A percentile compares a stretch with the other conserved stretches of the same genome.
Conservation (phyloP, 2,113 vertebrate genomes). For the Peromyscus californicus region DNA sequence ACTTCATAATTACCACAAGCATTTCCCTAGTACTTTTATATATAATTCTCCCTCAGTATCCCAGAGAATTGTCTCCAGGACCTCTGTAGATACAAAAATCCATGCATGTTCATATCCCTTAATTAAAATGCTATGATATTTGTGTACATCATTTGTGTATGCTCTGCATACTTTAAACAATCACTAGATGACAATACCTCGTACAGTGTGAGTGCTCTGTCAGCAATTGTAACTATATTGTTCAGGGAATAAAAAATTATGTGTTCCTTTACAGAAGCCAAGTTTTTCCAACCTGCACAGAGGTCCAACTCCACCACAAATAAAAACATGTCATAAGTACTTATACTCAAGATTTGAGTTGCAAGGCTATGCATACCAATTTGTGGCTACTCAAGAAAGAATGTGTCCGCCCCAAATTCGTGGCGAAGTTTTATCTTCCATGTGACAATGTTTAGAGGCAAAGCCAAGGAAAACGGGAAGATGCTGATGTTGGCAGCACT, state of each 20-base stretch:
- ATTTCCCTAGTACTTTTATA: neutral
- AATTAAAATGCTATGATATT: neutral
- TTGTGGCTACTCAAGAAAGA: neutral
- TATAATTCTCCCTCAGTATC: neutral
- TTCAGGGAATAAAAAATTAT: neutral
- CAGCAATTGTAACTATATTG: neutral
- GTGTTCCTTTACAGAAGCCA: neutral
- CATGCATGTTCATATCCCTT: neutral
- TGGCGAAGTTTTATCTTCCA: neutral
- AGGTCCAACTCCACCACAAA: neutral
- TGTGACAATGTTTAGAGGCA: neutral
- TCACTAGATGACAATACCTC: neutral
- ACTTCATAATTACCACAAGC: slow-evolving; percentile 8
- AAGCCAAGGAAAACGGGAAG: slow-evolving; percentile 67
- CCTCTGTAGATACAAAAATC: neutral
- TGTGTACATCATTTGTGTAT: neutral
- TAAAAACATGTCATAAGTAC: slow-evolving; percentile 41
- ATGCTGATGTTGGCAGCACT: slow-evolving; percentile 74
- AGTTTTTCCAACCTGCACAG: neutral
- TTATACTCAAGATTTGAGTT: neutral
- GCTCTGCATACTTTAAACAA: neutral
- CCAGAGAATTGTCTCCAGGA: neutral
- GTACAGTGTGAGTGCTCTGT: neutral
- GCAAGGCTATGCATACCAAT: neutral
- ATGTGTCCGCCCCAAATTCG: neutral